Evolutionary conservation across 2,797 vertebrate species (phyloP).

Genomic region (Paramormyrops hopkinsi): DNA sequence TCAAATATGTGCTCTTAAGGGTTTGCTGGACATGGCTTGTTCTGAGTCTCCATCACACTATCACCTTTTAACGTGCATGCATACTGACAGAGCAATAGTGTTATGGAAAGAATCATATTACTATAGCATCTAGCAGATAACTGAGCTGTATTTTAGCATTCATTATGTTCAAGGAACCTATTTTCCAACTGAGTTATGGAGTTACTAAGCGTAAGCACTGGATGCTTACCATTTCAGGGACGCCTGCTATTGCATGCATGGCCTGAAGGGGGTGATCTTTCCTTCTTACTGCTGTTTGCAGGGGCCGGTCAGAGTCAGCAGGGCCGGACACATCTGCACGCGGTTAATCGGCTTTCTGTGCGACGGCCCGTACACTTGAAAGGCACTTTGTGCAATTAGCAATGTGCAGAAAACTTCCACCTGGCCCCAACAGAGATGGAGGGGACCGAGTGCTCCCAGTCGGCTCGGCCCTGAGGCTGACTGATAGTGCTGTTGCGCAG

Average conservation of each 20-base stretch:
- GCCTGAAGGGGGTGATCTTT: background rate
- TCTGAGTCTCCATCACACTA: background rate
- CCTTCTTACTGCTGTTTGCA: background rate
- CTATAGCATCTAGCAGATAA: background rate
- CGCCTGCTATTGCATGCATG: background rate
- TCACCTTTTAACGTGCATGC: background rate
- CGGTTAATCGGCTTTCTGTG: constrained; percentile 65
- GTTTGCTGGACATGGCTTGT: background rate
- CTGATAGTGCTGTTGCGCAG: background rate
- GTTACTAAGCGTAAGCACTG: background rate
- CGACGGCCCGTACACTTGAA: constrained; percentile 68
- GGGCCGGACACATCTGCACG: constrained; percentile 40
- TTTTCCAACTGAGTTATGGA: background rate
- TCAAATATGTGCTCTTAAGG: background rate
- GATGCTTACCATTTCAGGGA: background rate
- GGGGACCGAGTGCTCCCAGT: constrained; percentile 45
- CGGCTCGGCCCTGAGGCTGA: background rate
- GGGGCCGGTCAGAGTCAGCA: constrained; percentile 20
- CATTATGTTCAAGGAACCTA: background rate
- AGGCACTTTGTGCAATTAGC: constrained; percentile 93
- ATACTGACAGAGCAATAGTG: background rate
- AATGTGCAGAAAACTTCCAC: constrained; percentile 78
- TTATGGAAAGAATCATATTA: background rate
- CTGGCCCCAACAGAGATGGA: constrained; percentile 86
- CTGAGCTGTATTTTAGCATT: background rate